Percentiles rank a stretch among this genome's conserved stretches.
phyloP scores from a whole-genome alignment of 2,113 vertebrate genomes.

The Lanius ludovicianus region DNA sequence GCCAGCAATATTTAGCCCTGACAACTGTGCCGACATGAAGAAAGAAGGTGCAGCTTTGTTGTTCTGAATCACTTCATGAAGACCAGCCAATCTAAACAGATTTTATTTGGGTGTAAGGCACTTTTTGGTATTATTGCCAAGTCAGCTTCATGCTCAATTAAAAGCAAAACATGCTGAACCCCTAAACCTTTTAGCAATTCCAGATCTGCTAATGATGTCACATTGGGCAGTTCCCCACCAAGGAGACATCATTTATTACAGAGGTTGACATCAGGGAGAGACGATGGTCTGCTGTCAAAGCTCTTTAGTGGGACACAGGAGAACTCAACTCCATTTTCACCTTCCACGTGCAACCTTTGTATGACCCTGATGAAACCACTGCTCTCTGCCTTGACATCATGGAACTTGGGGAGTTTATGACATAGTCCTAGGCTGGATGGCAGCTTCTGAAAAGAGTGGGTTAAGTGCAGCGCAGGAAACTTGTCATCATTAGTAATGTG shows the following conservation, averaged over 20 bases:
- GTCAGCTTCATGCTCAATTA: conserved; percentile 48
- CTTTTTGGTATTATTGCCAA: conserved; percentile 28
- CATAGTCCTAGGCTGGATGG: neutral
- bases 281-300: neutral
- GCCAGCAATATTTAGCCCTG: neutral
- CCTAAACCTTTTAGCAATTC: conserved; percentile 41
- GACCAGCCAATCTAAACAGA: conserved; percentile 50
- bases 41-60: conserved; percentile 53
- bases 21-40: neutral
- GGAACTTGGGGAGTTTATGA: neutral
- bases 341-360: neutral
- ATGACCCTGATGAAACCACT: neutral
- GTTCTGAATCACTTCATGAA: conserved; percentile 44
- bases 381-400: neutral
- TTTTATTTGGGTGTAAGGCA: conserved; percentile 48
- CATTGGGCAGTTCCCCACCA: conserved; percentile 35
- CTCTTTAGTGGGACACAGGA: neutral
- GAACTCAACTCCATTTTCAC: neutral
- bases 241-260: conserved; percentile 8
- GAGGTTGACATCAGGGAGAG: conserved; percentile 3
- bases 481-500: neutral
- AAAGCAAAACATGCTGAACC: conserved; percentile 31
- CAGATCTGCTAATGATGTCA: conserved; percentile 51
- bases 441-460: neutral
- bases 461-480: neutral